phyloP scores from a whole-genome alignment of 2,113 vertebrate species.

The Ictalurus furcatus region DNA sequence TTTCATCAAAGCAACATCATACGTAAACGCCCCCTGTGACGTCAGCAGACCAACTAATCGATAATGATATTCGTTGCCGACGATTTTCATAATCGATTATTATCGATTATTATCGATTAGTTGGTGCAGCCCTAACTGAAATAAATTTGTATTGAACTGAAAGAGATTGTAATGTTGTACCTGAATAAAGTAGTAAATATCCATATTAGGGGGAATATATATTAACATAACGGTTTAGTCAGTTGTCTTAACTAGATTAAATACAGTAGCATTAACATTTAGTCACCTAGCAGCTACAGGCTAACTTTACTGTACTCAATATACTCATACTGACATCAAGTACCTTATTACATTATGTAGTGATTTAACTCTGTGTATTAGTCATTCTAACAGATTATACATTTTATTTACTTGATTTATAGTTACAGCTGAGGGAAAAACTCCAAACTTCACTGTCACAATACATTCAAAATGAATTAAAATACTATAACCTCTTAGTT shows the following conservation, averaged over 20 bases:
- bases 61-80: too few species aligned
- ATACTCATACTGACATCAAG: too few species aligned
- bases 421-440: background rate
- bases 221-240: background rate
- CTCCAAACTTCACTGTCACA: background rate
- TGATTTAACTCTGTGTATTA: too few species aligned
- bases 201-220: background rate
- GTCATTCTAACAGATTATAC: too few species aligned
- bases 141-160: background rate
- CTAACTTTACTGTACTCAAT: too few species aligned
- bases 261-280: background rate
- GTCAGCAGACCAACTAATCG: too few species aligned
- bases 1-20: too few species aligned
- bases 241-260: background rate
- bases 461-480: background rate
- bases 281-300: background rate
- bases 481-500: background rate
- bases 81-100: background rate
- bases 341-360: too few species aligned
- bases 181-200: background rate
- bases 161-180: background rate
- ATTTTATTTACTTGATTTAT: background rate
- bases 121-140: too few species aligned
- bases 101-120: background rate
- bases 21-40: too few species aligned